These are phyloP conservation scores for Euwallacea fornicatus DNA, from an alignment of 1,140 invertebrate species.

Conservation along the genomic window DNA sequence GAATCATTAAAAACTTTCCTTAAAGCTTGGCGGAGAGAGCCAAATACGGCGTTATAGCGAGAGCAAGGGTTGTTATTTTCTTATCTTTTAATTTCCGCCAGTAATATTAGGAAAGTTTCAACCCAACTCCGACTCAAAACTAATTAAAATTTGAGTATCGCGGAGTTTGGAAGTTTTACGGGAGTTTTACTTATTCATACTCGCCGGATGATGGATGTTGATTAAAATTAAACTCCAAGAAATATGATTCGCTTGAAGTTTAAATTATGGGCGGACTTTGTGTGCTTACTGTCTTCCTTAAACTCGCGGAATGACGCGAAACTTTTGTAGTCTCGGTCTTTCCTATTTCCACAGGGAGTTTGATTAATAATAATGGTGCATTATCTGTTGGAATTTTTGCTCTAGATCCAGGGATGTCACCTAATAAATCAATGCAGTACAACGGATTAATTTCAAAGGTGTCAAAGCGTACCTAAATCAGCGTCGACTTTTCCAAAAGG, in stretches of 20 bases:
- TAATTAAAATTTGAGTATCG: conserved; percentile 53
- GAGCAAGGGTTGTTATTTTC: conserved; percentile 49
- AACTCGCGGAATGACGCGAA: no score
- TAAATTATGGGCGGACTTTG: conserved; percentile 1
- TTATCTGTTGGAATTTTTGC: no score
- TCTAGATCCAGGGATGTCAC: no score
- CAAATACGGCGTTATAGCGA: conserved; percentile 25
- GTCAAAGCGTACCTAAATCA: conserved; percentile 9
- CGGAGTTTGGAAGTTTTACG: conserved; percentile 51
- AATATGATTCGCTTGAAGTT: conserved; percentile 16
- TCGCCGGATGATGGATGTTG: conserved; percentile 41
- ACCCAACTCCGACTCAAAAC: conserved; percentile 50
- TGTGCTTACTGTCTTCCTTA: neutral
- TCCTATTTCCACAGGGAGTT: no score
- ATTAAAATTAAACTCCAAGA: conserved; percentile 28
- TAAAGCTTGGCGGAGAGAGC: conserved; percentile 27
- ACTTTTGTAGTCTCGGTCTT: no score
- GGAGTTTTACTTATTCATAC: conserved; percentile 51
- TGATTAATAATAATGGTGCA: no score
- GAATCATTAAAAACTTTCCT: conserved; percentile 37
- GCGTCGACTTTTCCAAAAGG: conserved; percentile 17
- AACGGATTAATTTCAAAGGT: conserved; percentile 10
- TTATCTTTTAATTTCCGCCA: conserved; percentile 54
- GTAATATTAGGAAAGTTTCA: conserved; percentile 52
- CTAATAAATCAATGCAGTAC: no score